phyloP scores from a whole-genome alignment of 2,113 vertebrate genomes.

The Stegastes partitus region DNA sequence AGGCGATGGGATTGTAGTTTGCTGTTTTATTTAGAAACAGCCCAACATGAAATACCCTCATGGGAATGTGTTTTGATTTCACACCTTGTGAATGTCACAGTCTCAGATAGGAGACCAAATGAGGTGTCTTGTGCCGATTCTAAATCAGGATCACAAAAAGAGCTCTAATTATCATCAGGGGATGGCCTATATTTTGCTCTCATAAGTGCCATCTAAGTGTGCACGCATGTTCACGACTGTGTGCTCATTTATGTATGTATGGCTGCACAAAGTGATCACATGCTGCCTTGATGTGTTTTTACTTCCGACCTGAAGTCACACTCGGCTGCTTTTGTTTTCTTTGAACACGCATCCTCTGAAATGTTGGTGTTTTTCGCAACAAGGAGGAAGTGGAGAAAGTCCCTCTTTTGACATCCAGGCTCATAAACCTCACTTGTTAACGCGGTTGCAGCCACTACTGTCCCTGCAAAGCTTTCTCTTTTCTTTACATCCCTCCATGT shows the following conservation, averaged over 20 bases:
- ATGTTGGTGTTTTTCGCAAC: neutral
- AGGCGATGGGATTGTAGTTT: too few relatives aligned
- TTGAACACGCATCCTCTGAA: neutral
- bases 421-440: neutral
- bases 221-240: neutral
- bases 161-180: conserved; percentile 57
- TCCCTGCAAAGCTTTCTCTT: neutral
- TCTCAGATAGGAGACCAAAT: neutral
- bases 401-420: neutral
- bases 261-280: neutral
- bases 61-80: neutral
- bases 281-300: neutral
- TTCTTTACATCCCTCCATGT: too few relatives aligned
- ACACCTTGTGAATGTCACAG: too few relatives aligned
- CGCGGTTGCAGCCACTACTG: neutral
- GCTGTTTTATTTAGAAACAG: too few relatives aligned
- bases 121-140: conserved; percentile 32
- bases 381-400: neutral
- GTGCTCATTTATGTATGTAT: conserved; percentile 22
- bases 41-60: neutral
- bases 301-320: neutral
- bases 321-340: neutral
- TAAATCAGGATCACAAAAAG: conserved; percentile 38
- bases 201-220: conserved; percentile 3
- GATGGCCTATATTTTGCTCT: conserved; percentile 63